phyloP scores from a whole-genome alignment of 2,797 vertebrate species.

The Apogon talboti region DNA sequence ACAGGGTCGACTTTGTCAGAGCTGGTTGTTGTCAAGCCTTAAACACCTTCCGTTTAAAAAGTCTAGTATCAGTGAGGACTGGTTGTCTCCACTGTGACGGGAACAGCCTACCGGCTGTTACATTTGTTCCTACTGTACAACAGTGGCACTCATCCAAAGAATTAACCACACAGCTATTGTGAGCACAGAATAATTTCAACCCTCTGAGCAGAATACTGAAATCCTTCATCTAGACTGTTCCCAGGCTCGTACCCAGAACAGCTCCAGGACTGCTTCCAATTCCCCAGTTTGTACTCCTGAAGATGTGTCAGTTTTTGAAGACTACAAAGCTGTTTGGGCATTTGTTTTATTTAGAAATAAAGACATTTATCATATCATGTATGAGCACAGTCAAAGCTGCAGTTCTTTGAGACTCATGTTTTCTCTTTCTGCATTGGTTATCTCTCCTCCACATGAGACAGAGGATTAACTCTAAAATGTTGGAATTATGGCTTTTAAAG shows the following conservation, averaged over 20 bases:
- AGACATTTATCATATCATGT: conserved; percentile 18
- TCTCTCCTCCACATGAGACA: conserved; percentile 6
- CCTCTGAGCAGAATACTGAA: conserved; percentile 18
- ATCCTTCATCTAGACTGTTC: not conserved
- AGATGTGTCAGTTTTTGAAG: not conserved
- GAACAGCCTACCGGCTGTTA: conserved; percentile 18
- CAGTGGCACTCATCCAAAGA: not conserved
- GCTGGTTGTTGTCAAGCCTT: conserved; percentile 45
- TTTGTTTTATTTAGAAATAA: conserved; percentile 23
- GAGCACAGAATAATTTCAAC: conserved; percentile 11
- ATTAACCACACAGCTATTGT: conserved; percentile 14
- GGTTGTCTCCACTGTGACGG: conserved; percentile 9
- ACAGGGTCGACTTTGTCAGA: conserved; percentile 65
- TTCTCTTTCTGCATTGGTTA: conserved; percentile 3
- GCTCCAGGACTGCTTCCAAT: not conserved
- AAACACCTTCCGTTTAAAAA: conserved; percentile 13
- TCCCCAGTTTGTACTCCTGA: not conserved
- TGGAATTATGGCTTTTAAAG: not conserved
- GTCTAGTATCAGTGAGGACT: conserved; percentile 7
- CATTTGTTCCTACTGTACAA: conserved; percentile 16
- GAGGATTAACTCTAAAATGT: no score
- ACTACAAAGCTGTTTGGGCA: conserved; percentile 1
- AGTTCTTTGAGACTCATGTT: not conserved
- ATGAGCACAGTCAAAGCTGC: conserved; percentile 1
- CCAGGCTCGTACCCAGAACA: not conserved